Conservation (phyloP, 2,113 vertebrate genomes). For the Euleptes europaea region DNA sequence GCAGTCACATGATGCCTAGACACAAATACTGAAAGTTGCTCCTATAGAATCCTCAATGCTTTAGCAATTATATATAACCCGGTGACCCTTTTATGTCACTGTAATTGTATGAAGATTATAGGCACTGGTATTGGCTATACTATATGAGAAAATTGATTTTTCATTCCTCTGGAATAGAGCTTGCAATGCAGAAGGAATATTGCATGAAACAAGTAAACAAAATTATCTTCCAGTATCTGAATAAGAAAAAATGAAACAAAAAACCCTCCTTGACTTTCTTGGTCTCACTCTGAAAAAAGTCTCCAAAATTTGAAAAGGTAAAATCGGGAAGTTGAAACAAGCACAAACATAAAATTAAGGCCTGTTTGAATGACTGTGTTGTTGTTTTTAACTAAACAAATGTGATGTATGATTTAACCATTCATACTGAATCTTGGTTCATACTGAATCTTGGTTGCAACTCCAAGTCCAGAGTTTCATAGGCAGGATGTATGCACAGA, state of each 20-base stretch:
- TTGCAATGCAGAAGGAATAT: conserved; percentile 62
- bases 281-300: conserved; percentile 42
- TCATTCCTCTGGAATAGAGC: conserved; percentile 64
- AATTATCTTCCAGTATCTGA: conserved; percentile 66
- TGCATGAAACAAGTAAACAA: conserved; percentile 72
- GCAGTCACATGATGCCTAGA: not conserved
- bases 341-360: conserved; percentile 13
- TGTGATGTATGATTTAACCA: not conserved
- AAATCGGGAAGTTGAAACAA: conserved; percentile 35
- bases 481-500: too few species aligned
- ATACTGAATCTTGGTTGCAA: not conserved
- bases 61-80: not conserved
- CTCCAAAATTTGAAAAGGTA: not conserved
- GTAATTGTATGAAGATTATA: conserved; percentile 55
- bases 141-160: conserved; percentile 70
- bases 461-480: too few species aligned
- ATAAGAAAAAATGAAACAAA: conserved; percentile 56
- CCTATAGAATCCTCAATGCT: conserved; percentile 22
- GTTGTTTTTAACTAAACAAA: not conserved
- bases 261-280: conserved; percentile 50
- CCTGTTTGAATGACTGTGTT: not conserved
- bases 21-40: not conserved
- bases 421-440: too few species aligned
- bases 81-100: conserved; percentile 12
- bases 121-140: conserved; percentile 28